These are phyloP conservation scores for Notarius lentiginosus DNA, from an alignment of 2,113 vertebrate species.

Conservation along the genomic window DNA sequence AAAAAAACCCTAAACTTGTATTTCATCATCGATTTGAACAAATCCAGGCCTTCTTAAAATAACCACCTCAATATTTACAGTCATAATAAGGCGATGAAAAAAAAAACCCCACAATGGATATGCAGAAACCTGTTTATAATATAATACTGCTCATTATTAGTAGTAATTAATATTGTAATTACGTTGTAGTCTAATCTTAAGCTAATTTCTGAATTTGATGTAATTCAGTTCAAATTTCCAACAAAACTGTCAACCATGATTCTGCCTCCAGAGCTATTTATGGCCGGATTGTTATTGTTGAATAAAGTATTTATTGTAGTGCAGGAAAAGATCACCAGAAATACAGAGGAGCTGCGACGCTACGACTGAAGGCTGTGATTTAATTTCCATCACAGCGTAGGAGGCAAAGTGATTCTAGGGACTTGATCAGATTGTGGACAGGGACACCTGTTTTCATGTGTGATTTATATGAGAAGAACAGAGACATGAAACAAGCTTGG, in stretches of 20 bases:
- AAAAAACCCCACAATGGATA: background rate
- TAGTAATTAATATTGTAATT: no score
- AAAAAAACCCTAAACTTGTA: background rate
- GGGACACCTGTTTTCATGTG: slow-evolving; percentile 32
- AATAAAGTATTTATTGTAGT: background rate
- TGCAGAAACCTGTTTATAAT: background rate
- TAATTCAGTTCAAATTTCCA: background rate
- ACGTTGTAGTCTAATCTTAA: background rate
- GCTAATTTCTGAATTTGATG: no score
- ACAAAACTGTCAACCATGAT: background rate
- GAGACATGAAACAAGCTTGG: background rate
- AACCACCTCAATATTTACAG: background rate
- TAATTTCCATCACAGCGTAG: background rate
- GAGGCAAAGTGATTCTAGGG: background rate
- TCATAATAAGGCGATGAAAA: background rate
- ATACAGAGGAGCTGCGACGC: background rate
- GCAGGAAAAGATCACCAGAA: background rate
- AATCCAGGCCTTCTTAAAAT: background rate
- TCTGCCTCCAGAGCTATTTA: background rate
- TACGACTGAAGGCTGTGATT: background rate
- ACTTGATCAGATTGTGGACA: background rate
- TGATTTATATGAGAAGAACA: slow-evolving; percentile 15
- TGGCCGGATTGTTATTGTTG: background rate
- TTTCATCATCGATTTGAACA: background rate
- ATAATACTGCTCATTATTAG: no score